Conservation (phyloP, 2,888 invertebrate genomes). For the Meta bourneti region DNA sequence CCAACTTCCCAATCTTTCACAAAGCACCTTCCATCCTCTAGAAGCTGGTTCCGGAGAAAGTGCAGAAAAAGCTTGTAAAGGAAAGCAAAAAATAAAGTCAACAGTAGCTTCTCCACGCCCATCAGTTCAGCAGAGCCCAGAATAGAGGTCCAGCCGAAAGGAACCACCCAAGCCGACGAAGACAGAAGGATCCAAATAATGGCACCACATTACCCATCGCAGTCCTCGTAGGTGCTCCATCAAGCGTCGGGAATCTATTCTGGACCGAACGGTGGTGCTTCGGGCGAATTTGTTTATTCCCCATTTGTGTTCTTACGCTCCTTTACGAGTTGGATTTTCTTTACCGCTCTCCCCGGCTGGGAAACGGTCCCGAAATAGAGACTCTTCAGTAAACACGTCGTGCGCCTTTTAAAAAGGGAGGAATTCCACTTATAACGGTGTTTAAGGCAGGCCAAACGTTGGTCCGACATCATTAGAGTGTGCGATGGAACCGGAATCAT, state of each 20-base stretch:
- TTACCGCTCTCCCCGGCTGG: neutral
- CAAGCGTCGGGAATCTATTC: neutral
- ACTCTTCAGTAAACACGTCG: neutral
- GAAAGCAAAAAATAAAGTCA: no score
- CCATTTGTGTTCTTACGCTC: neutral
- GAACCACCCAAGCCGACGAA: neutral
- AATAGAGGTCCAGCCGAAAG: neutral
- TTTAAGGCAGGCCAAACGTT: neutral
- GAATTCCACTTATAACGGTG: neutral
- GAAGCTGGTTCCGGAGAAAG: no score
- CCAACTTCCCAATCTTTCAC: no score
- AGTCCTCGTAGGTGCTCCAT: neutral
- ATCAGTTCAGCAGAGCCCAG: no score
- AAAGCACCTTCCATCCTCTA: no score
- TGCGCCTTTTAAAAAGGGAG: neutral
- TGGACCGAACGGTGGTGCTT: neutral
- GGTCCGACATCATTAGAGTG: no score
- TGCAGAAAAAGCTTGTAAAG: no score
- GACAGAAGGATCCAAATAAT: neutral
- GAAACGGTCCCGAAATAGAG: neutral
- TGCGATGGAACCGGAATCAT: no score
- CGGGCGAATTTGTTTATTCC: neutral
- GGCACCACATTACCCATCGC: neutral
- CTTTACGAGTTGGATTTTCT: neutral
- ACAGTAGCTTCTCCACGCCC: no score